Evolutionary conservation across 2,888 invertebrate species (phyloP), one percentile per base, ranked within the genome.

Genomic region (Stegophylla sp.): DNA sequence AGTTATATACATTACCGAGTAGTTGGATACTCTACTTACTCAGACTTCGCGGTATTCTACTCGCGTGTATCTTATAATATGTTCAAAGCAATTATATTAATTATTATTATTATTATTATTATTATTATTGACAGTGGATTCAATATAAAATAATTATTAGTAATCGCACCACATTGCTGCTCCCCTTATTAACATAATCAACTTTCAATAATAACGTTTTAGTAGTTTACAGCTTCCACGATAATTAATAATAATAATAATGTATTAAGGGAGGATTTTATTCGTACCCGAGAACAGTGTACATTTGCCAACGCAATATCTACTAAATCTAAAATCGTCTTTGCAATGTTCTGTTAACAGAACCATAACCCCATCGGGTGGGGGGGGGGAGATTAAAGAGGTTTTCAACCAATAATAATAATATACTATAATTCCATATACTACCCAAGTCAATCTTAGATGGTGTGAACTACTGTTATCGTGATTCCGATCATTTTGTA

Each of bases 361-460:
- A 34, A 63, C 48, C 34, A 9, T 63, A 75, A 75, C 23, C 23
- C 63, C 34, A 3, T 34, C 17, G 17, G 48, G n/a, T n/a, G n/a
- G n/a, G n/a, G n/a, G n/a, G n/a, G n/a, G n/a, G n/a, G 3, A 51
- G 74, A 51, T 75, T 75, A 63, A 5, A 23, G 34, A 28, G 41
- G 23, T 64, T 75, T n/a, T 48, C 63, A 20, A 48, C 48, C 51
- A 41, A 17, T 75, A 64, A 34, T 41, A 64, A n/a, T n/a, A n/a
- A n/a, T n/a, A n/a, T n/a, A n/a, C n/a, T n/a, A n/a, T n/a, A n/a
- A 51, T 75, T 51, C 63, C 34, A 51, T 51, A 23, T 51, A 23
- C 15, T 34, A 34, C 41, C 23, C 12, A 43, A 28, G 28, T 34
- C 51, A 28, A 63, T 51, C 43, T 43, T 48, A 48, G 28, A 15